Conservation (phyloP, 2,113 vertebrate species). For the Spermophilus dauricus region DNA sequence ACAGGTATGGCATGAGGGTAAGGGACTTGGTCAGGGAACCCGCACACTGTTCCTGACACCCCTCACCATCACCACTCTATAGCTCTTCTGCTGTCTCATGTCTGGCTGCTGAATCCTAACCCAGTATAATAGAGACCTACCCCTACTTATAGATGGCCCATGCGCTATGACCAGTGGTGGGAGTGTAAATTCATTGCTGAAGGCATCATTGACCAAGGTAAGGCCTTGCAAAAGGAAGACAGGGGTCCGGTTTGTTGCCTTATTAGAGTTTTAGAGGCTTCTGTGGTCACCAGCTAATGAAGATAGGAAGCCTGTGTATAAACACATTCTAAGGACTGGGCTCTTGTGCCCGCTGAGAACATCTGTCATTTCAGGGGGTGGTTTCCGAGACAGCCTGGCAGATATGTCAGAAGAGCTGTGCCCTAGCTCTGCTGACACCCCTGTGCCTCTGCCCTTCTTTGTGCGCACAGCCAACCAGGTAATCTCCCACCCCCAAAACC, state of each 20-base stretch:
- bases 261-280: background rate
- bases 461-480: conserved; percentile 98
- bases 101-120: background rate
- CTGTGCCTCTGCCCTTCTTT: conserved; percentile 97
- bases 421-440: conserved; percentile 96
- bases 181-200: conserved; percentile 99
- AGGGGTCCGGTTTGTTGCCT: background rate
- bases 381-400: conserved; percentile 97
- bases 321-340: background rate
- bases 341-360: conserved; percentile 32
- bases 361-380: conserved; percentile 91
- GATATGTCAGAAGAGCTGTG: conserved; percentile 99
- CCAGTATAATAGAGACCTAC: background rate
- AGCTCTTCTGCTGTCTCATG: background rate
- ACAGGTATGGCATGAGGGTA: conserved; percentile 89
- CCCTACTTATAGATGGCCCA: conserved; percentile 93
- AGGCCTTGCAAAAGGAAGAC: background rate
- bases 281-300: background rate
- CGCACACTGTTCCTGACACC: background rate
- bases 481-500: background rate
- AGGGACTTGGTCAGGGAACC: background rate
- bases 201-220: conserved; percentile 99
- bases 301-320: background rate
- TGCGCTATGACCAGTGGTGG: conserved; percentile 99
- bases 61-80: background rate